Base-by-base conservation (phyloP, 92 coral and sea anemone species). In the Parazoanthus atlanticus region DNA sequence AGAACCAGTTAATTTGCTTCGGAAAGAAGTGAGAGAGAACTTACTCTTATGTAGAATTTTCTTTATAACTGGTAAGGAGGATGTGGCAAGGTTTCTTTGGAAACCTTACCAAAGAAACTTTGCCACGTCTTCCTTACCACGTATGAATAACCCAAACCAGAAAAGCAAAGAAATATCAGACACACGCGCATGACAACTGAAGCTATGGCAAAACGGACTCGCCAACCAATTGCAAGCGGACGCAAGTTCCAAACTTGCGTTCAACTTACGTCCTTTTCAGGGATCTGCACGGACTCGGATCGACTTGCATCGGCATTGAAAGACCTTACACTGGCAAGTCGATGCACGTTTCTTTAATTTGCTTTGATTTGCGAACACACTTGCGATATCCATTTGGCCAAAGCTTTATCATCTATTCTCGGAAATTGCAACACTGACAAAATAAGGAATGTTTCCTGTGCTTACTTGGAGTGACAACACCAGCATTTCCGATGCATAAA, bases 401-500 rank as follows among this genome's bases (percentile, higher is more conserved):
- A 61, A 61, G 8, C 69, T 19, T 61, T 21, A 5, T 61, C 28
- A 0, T 61, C 26, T 19, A 61, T 25, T 61, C 69, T 61, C 26
- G 67, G 28, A 61, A 19, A 61, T 7, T 21, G 8, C 69, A 61
- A n/a, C 76, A 32, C 76, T 72, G 76, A 30, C 76, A 66, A n/a
- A 36, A 75, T 36, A 36, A 36, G 79, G n/a, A 19, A 69, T 13
- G 13, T 52, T 41, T 84, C 71, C 28, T 54, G 41, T 10, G 36
- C 74, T 85, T 79, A 96, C 99, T 96, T 92, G 96, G 47, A 96
- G 47, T 31, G 97, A 78, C 32, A 93, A 67, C 66, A 96, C 91
- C 67, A 96, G 90, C 93, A 93, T 92, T 82, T 95, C 98, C 31
- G 96, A 92, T 38, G 98, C 98, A 87, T 91, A 90, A 70, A 89